Conservation (phyloP, 2,797 vertebrate species). For the Esox lucius region DNA sequence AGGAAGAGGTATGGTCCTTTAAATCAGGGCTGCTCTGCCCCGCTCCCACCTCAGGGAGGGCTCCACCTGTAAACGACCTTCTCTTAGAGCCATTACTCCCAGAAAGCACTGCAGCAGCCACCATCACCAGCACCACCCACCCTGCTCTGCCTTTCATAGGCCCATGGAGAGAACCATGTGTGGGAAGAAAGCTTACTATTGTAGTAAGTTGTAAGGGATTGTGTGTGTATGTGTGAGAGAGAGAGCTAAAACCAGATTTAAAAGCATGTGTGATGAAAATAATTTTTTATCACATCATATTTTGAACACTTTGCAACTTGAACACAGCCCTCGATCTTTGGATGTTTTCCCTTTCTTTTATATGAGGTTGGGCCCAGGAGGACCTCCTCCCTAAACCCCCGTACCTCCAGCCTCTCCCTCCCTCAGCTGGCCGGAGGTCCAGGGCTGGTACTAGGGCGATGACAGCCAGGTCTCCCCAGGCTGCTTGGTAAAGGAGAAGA, state of each 20-base stretch:
- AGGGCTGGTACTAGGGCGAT: conserved; percentile 5
- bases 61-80: conserved; percentile 3
- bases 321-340: not conserved
- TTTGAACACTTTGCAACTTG: not conserved
- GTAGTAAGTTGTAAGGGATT: not conserved
- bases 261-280: too few species aligned
- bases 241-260: not conserved
- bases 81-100: conserved; percentile 10
- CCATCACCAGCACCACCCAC: not conserved
- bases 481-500: conserved; percentile 2
- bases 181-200: not conserved
- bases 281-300: too few species aligned
- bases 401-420: not conserved
- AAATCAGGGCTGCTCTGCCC: conserved; percentile 20
- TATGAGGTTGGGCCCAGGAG: not conserved
- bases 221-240: not conserved
- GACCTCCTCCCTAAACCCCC: not conserved
- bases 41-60: conserved; percentile 5
- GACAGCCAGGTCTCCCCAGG: conserved; percentile 22
- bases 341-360: not conserved
- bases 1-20: conserved; percentile 24
- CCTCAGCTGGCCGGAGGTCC: not conserved
- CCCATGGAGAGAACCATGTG: not conserved
- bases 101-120: not conserved
- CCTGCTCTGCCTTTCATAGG: not conserved